Evolutionary conservation across 2,797 vertebrate species (phyloP).

Genomic region (Pogonophryne albipinna): DNA sequence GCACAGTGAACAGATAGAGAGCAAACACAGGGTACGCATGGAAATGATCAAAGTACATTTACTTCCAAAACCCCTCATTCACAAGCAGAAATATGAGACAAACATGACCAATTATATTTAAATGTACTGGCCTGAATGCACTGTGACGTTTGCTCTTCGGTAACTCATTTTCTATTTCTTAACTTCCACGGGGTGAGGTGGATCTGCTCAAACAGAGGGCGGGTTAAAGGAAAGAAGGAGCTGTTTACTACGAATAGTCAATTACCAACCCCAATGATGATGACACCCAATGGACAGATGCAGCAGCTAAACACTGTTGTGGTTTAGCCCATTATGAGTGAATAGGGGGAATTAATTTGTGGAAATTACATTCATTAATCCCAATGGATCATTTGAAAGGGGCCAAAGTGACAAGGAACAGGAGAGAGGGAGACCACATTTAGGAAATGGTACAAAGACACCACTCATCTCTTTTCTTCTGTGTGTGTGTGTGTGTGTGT

Average conservation of each 20-base stretch:
- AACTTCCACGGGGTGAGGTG: conserved; percentile 70
- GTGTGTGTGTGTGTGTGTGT: background rate
- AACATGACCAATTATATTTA: conserved; percentile 41
- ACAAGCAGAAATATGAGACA: conserved; percentile 47
- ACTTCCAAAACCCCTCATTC: conserved; percentile 48
- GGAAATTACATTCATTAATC: conserved; percentile 88
- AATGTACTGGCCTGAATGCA: conserved; percentile 39
- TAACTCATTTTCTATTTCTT: conserved; percentile 25
- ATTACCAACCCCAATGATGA: conserved; percentile 76
- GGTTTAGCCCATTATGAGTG: conserved; percentile 88
- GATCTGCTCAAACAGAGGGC: conserved; percentile 60
- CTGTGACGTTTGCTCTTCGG: conserved; percentile 27
- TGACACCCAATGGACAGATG: conserved; percentile 84
- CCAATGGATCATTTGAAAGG: conserved; percentile 79
- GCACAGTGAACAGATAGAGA: conserved; percentile 35
- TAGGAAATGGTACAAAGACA: conserved; percentile 37
- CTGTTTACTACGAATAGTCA: conserved; percentile 76
- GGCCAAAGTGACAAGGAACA: conserved; percentile 64
- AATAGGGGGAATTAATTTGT: conserved; percentile 83
- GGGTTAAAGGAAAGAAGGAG: conserved; percentile 62
- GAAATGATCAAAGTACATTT: conserved; percentile 62
- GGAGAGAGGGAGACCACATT: conserved; percentile 28
- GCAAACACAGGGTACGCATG: conserved; percentile 38
- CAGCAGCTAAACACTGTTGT: conserved; percentile 83
- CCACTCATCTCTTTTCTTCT: conserved; percentile 31